A percentile compares a stretch with the other conserved stretches of the same genome.
Evolutionary conservation across 2,888 invertebrate species (phyloP).

Genomic region (Adela reaumurella): DNA sequence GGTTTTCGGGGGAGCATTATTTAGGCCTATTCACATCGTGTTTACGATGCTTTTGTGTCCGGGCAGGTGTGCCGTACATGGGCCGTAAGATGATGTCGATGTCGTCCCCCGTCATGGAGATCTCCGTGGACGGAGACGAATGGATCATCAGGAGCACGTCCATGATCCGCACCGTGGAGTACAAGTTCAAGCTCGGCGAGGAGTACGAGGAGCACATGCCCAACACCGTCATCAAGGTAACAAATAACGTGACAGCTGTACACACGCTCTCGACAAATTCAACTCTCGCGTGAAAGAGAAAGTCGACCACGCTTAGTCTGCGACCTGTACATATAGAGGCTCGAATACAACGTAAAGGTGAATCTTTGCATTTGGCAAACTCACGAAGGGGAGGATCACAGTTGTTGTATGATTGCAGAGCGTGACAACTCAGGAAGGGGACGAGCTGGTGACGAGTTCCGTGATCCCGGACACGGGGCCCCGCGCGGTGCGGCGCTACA

Average conservation of each 20-base stretch:
- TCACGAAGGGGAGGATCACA: too few species aligned
- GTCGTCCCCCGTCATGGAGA: constrained; percentile 59
- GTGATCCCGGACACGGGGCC: constrained; percentile 30
- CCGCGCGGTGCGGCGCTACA: constrained; percentile 18
- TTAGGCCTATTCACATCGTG: too few species aligned
- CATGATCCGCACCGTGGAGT: constrained; percentile 49
- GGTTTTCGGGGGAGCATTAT: too few species aligned
- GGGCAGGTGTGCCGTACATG: constrained; percentile 61
- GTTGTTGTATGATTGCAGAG: constrained; percentile 40
- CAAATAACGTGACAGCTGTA: constrained; percentile 4
- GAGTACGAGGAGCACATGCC: constrained; percentile 66
- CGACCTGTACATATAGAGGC: too few species aligned
- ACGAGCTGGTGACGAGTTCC: constrained; percentile 41
- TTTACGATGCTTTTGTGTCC: too few species aligned
- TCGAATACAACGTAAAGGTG: too few species aligned
- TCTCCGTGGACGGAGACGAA: constrained; percentile 45
- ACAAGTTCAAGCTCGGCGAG: constrained; percentile 56
- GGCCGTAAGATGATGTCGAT: constrained; percentile 62
- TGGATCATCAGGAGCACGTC: constrained; percentile 59
- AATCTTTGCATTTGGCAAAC: too few species aligned
- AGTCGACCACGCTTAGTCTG: too few species aligned
- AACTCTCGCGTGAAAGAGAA: too few species aligned
- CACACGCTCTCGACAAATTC: too few species aligned
- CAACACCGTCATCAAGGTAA: constrained; percentile 40
- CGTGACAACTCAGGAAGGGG: constrained; percentile 47